phyloP scores from a whole-genome alignment of 2,113 vertebrate species.

The Pseudopipra pipra region DNA sequence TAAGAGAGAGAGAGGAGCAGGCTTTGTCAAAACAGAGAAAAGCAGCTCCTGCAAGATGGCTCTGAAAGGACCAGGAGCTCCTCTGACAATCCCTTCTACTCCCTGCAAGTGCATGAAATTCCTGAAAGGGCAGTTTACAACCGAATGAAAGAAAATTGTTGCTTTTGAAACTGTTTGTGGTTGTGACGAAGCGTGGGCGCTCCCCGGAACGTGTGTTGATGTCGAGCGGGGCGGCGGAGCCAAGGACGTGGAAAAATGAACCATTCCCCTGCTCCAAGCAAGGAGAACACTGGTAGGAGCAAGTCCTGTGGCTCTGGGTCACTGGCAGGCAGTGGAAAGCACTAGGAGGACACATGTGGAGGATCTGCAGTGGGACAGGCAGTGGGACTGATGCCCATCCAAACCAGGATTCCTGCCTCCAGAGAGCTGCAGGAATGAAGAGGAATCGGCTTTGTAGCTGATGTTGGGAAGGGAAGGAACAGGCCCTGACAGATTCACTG shows the following conservation, averaged over 20 bases:
- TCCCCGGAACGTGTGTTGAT: not conserved
- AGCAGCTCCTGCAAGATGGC: not conserved
- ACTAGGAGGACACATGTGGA: not conserved
- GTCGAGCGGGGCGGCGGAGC: not conserved
- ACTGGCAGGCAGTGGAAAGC: not conserved
- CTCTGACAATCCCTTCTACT: not conserved
- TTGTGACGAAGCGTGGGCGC: not conserved
- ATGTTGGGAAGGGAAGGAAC: not conserved
- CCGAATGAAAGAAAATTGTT: not conserved
- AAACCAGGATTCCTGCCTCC: not conserved
- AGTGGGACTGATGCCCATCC: not conserved
- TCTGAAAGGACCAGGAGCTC: not conserved
- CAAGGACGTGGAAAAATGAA: not conserved
- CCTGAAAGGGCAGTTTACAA: not conserved
- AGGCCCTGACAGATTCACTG: not conserved
- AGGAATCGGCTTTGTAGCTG: not conserved
- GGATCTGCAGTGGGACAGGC: not conserved
- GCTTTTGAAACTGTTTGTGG: constrained; percentile 3
- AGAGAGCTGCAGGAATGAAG: not conserved
- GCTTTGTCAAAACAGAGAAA: not conserved
- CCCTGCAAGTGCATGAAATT: not conserved
- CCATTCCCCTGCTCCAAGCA: not conserved
- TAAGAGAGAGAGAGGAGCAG: not conserved
- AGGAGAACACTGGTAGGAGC: not conserved
- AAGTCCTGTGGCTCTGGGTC: not conserved